Conservation (phyloP, 2,888 invertebrate genomes). For the Stenoptilia bipunctidactyla region DNA sequence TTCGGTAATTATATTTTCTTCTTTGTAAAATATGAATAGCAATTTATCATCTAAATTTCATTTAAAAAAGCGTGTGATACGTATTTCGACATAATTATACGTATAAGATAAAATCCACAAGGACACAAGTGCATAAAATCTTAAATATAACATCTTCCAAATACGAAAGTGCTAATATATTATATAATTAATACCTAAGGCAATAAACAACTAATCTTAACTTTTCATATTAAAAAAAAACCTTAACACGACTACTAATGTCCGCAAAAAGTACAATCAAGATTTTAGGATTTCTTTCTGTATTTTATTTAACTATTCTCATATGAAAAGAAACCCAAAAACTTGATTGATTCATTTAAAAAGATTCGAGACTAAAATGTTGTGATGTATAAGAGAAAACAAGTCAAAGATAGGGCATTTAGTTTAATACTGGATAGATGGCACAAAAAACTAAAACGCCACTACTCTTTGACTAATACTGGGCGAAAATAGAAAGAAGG, state of each 20-base stretch:
- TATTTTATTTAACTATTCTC: not conserved
- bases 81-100: conserved; percentile 29
- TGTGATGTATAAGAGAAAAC: conserved; percentile 60
- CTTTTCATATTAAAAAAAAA: conserved; percentile 58
- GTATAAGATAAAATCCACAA: conserved; percentile 57
- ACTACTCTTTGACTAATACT: conserved; percentile 64
- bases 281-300: not conserved
- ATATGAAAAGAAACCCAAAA: not conserved
- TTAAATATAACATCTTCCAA: conserved; percentile 60
- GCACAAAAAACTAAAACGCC: conserved; percentile 62
- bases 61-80: conserved; percentile 60
- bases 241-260: conserved; percentile 61
- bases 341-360: not conserved
- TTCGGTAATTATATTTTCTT: conserved; percentile 36
- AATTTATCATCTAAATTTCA: conserved; percentile 41
- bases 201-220: conserved; percentile 66
- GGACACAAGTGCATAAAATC: conserved; percentile 68
- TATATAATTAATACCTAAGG: conserved; percentile 59
- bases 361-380: conserved; percentile 26
- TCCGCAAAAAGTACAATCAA: not conserved
- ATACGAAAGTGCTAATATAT: conserved; percentile 57
- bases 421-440: conserved; percentile 65
- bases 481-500: conserved; percentile 64
- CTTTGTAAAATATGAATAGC: conserved; percentile 47
- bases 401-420: conserved; percentile 59